Base-by-base conservation (phyloP, 2,888 invertebrate genomes). In the Dynastes hyllus region DNA sequence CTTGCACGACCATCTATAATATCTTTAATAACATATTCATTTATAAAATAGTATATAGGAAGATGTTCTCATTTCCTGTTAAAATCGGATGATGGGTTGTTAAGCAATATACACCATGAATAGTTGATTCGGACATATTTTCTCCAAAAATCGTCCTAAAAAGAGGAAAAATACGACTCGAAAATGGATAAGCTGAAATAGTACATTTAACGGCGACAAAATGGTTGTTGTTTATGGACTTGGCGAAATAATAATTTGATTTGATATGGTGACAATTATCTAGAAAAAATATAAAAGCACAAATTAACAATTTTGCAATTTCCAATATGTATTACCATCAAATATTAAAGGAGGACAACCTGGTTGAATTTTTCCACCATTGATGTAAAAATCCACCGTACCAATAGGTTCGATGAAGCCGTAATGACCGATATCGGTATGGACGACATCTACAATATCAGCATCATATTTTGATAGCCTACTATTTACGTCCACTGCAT, bases 391-490 rank as follows among this genome's bases (percentile, higher is more conserved):
- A 82, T 93, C 92, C 0, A 89, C 88, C 79, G 85, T 85, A 22
- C 90, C 89, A 2, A 88, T 1, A 89, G 90, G 0, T 91, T 0
- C 91, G 83, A 78, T 84, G 84, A 76, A 85, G 71, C 77, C 92
- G n/a, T 91, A 86, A 0, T 89, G 90, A 2, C 91, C 92, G 51
- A 90, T 90, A 80, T 92, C 92, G 5, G 92, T 92, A 84, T 93
- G 93, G 81, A 92, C 90, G 0, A 91, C 90, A 85, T 92, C 92
- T 0, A 93, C 93, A 82, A 92, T 91, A 2, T 89, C 86, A 0
- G 91, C 93, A 27, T 92, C 91, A 1, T 90, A 89, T 50, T 90
- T 89, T 76, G 91, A 87, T 1, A 93, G 87, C 79, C 92, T 90
- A 45, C 91, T 87, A 16, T 89, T 87, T 2, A 88, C 87, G 5